These are phyloP conservation scores for Ophion costatus DNA, from an alignment of 2,888 invertebrate species.

Conservation along the genomic window DNA sequence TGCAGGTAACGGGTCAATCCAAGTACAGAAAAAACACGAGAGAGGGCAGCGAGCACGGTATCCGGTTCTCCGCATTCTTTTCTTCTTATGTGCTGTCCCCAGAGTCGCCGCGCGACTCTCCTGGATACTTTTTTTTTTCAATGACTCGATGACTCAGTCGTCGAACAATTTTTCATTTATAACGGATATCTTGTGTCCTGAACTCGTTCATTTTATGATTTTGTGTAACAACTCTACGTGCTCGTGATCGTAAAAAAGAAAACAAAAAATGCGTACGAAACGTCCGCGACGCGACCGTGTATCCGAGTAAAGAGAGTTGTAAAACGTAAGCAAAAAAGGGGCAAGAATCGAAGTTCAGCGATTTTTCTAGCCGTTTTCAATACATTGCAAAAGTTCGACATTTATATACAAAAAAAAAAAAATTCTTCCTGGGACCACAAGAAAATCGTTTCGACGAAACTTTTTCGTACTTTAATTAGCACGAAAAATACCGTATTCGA, in stretches of 20 bases:
- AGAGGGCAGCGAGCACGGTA: slow-evolving; percentile 34
- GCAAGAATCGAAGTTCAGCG: background rate
- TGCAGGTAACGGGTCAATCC: too few species aligned
- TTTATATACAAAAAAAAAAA: too few species aligned
- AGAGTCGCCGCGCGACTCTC: slow-evolving; percentile 2
- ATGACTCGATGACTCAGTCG: slow-evolving; percentile 59
- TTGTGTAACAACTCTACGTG: background rate
- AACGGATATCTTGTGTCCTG: slow-evolving; percentile 32
- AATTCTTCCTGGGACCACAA: too few species aligned
- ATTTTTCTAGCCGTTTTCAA: background rate
- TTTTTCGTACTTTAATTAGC: too few species aligned
- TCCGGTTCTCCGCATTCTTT: slow-evolving; percentile 62
- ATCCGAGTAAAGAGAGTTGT: background rate
- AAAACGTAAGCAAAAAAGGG: background rate
- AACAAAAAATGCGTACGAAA: background rate
- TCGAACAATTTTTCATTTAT: slow-evolving; percentile 46
- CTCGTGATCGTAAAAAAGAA: background rate
- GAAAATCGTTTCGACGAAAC: too few species aligned
- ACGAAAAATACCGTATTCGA: too few species aligned
- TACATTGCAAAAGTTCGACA: too few species aligned
- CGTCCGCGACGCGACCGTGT: too few species aligned
- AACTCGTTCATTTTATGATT: slow-evolving; percentile 16
- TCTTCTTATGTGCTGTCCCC: slow-evolving; percentile 26
- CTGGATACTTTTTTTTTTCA: slow-evolving; percentile 30
- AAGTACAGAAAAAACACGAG: slow-evolving; percentile 11